A percentile compares a stretch with the other conserved stretches of the same genome.
These are phyloP conservation scores for Patella vulgata DNA, from an alignment of 1,140 invertebrate genomes.

Conservation along the genomic window DNA sequence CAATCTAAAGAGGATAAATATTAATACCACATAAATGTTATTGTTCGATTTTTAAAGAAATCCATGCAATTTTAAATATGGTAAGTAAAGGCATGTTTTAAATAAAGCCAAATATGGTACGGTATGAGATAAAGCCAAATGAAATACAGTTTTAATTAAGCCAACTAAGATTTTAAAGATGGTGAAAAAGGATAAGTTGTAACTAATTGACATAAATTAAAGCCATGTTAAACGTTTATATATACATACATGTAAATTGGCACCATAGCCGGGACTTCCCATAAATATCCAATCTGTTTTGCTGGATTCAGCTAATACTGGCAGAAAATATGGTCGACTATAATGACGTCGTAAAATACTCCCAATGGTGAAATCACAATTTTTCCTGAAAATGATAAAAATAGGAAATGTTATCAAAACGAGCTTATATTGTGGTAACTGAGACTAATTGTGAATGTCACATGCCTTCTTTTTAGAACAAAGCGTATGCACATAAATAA, in stretches of 20 bases:
- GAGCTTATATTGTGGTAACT: no score
- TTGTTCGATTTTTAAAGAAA: neutral
- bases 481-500: no score
- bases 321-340: slow-evolving; percentile 87
- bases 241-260: slow-evolving; percentile 89
- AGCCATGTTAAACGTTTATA: no score
- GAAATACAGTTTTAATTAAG: no score
- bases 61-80: neutral
- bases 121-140: no score
- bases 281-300: slow-evolving; percentile 96
- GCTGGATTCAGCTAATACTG: slow-evolving; percentile 82
- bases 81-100: no score
- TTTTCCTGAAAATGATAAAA: slow-evolving; percentile 52
- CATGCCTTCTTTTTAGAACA: no score
- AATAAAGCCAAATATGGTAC: no score
- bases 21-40: neutral
- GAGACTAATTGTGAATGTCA: neutral
- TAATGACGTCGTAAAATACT: slow-evolving; percentile 83
- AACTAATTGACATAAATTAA: no score
- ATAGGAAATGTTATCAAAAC: no score
- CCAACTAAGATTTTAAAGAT: no score
- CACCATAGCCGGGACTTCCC: slow-evolving; percentile 90
- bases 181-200: no score
- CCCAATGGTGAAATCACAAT: slow-evolving; percentile 71
- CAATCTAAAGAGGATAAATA: slow-evolving; percentile 75